Evolutionary conservation across 2,797 vertebrate species (phyloP).

Genomic region (Schizopygopsis malacanthus): DNA sequence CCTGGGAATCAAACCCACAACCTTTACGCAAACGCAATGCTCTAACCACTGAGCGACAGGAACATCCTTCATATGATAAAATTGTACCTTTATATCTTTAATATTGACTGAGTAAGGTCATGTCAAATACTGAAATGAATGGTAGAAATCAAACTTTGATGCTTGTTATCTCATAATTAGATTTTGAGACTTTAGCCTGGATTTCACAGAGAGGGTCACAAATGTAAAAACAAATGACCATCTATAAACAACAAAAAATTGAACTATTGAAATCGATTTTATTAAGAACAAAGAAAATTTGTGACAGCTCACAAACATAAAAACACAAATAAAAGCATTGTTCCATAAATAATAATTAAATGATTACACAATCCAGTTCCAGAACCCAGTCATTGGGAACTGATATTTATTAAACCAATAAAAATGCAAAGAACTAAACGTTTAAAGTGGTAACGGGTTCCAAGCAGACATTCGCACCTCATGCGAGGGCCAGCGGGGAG

Average conservation of each 20-base stretch:
- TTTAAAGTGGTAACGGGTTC: conserved; percentile 60
- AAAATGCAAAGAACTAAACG: neutral
- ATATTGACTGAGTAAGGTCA: too few species aligned
- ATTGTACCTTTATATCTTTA: too few species aligned
- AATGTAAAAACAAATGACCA: neutral
- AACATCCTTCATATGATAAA: too few species aligned
- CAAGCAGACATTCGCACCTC: conserved; percentile 60
- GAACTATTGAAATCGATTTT: conserved; percentile 50
- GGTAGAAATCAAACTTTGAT: too few species aligned
- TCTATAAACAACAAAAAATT: neutral
- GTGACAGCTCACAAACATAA: conserved; percentile 36
- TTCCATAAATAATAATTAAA: conserved; percentile 28
- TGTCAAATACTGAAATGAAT: too few species aligned
- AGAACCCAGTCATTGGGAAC: neutral
- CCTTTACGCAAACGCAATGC: too few species aligned
- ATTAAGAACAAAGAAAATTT: conserved; percentile 60
- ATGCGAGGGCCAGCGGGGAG: conserved; percentile 64
- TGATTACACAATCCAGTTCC: neutral
- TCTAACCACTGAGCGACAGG: too few species aligned
- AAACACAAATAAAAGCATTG: conserved; percentile 38
- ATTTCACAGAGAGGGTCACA: too few species aligned
- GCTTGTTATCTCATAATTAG: too few species aligned
- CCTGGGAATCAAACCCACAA: too few species aligned
- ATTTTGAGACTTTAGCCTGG: too few species aligned
- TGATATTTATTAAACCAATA: conserved; percentile 13